These are phyloP conservation scores for Slavum lentiscoides DNA, from an alignment of 2,888 invertebrate genomes.

Conservation along the genomic window DNA sequence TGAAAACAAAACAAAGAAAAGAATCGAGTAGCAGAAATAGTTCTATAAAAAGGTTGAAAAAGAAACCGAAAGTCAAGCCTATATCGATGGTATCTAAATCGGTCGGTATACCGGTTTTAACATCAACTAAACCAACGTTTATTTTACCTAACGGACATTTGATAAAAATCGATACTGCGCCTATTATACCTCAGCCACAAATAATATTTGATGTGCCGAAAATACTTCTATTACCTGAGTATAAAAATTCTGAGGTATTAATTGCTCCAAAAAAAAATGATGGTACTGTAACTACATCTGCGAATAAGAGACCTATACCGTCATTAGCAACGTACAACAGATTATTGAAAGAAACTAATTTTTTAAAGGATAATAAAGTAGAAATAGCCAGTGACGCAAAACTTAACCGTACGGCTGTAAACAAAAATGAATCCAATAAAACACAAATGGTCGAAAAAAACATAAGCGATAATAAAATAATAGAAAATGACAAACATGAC, in stretches of 20 bases:
- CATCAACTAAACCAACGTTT: slow-evolving; percentile 37
- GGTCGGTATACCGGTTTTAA: slow-evolving; percentile 32
- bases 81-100: slow-evolving; percentile 21
- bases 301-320: slow-evolving; percentile 58
- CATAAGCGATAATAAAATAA: slow-evolving; percentile 41
- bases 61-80: slow-evolving; percentile 28
- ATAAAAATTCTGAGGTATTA: slow-evolving; percentile 54
- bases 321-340: slow-evolving; percentile 56
- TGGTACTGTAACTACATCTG: slow-evolving; percentile 57
- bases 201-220: slow-evolving; percentile 54
- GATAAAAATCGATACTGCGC: slow-evolving; percentile 40
- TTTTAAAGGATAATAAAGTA: slow-evolving; percentile 36
- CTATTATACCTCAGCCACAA: slow-evolving; percentile 54
- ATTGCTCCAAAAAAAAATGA: slow-evolving; percentile 56
- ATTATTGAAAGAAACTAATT: slow-evolving; percentile 41
- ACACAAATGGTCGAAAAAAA: slow-evolving; percentile 24
- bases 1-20: slow-evolving; percentile 27
- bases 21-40: slow-evolving; percentile 8
- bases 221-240: slow-evolving; percentile 56
- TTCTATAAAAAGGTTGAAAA: slow-evolving; percentile 31
- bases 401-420: slow-evolving; percentile 45
- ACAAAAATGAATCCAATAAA: slow-evolving; percentile 51
- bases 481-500: slow-evolving; percentile 42
- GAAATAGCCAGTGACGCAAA: slow-evolving; percentile 52
- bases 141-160: slow-evolving; percentile 48